These are phyloP conservation scores for Crepidodera aurea DNA, from an alignment of 2,888 invertebrate species.

Conservation along the genomic window DNA sequence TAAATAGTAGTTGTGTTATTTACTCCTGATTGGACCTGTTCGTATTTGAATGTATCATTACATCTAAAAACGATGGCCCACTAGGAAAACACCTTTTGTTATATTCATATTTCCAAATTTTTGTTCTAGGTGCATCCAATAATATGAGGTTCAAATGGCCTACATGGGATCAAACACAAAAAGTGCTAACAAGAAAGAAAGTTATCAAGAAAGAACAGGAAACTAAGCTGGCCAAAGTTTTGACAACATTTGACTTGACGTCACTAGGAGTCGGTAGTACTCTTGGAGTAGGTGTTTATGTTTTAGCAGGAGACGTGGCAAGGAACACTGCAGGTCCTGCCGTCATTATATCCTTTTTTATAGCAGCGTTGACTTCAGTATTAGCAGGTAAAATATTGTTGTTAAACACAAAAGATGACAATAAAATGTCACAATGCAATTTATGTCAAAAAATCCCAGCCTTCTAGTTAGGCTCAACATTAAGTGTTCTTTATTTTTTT, in stretches of 20 bases:
- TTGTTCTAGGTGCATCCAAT: constrained; percentile 37
- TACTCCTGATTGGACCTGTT: no score
- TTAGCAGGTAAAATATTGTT: constrained; percentile 77
- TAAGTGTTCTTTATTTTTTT: no score
- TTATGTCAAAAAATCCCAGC: no score
- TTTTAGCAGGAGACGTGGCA: constrained; percentile 85
- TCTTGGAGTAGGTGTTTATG: constrained; percentile 90
- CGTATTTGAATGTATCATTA: no score
- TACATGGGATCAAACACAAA: constrained; percentile 48
- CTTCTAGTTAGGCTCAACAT: no score
- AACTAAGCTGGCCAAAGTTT: constrained; percentile 72
- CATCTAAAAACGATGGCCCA: no score
- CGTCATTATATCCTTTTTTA: constrained; percentile 84
- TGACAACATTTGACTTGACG: constrained; percentile 84
- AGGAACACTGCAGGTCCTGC: constrained; percentile 85
- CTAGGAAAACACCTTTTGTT: no score
- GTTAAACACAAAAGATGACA: no score
- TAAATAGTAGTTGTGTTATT: no score
- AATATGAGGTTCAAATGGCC: constrained; percentile 43
- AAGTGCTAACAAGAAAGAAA: constrained; percentile 61
- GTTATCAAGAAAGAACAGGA: constrained; percentile 59
- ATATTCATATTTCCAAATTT: no score
- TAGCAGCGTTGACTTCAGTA: constrained; percentile 89
- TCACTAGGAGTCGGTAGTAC: constrained; percentile 84
- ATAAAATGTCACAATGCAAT: no score